Evolutionary conservation across 2,888 invertebrate genomes (phyloP), one percentile per base, ranked within the genome.

Genomic region (Xanthia togata): DNA sequence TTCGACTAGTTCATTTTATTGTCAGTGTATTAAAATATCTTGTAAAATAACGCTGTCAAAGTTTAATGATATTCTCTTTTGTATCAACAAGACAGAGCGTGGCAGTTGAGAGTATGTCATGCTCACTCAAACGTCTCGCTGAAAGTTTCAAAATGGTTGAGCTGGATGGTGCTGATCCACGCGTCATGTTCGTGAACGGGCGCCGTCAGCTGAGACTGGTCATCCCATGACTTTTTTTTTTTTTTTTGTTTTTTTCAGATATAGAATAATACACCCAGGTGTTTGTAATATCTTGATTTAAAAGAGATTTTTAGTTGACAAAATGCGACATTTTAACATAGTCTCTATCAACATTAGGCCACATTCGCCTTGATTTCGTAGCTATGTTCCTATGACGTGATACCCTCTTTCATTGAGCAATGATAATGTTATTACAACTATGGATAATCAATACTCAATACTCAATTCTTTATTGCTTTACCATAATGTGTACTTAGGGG

Each of bases 1-100:
- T 70, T 65, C n/a, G 41, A 31, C 14, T 63, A 38, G 26, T 50
- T 55, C 8, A 55, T 74, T 72, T 41, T 38, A 17, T 59, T 38
- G n/a, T 73, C 14, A 57, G 20, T 50, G 44, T n/a, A 70, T 70
- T 67, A 1, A 17, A 62, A 63, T 35, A 35, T 12, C 0, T 35
- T 57, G 50, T 47, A 41, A 47, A 62, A 57, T 17, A 68, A 23
- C 26, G 38, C 31, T 50, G 41, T 53, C 31, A 57, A n/a, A n/a
- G 41, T 60, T 62, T 26, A 26, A 26, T 26, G n/a, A 14, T 0
- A n/a, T 76, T 38, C 1, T 60, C 75, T 67, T 20, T 20, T 55
- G 1, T n/a, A 12, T 41, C 9, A n/a, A n/a, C n/a, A n/a, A n/a
- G n/a, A n/a, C n/a, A n/a, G 31, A 31, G 14, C 50, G 20, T 50